Evolutionary conservation across 2,797 vertebrate species (phyloP).

Genomic region (Salmo trutta): DNA sequence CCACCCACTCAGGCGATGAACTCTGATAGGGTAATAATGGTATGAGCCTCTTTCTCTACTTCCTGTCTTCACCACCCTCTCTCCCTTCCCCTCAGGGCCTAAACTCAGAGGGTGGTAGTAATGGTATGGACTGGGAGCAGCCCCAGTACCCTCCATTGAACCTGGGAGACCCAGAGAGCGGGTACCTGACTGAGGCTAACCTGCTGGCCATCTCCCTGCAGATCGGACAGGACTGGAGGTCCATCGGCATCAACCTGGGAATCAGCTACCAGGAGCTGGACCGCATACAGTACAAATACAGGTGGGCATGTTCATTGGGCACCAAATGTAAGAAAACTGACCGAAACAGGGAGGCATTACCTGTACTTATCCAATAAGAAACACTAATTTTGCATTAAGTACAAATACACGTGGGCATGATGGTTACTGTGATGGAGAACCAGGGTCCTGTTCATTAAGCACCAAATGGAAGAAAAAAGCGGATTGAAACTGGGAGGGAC

Average conservation of each 20-base stretch:
- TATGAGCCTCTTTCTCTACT: neutral
- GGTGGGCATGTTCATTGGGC: constrained; percentile 63
- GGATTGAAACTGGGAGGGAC: too few relatives aligned
- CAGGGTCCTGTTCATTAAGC: too few relatives aligned
- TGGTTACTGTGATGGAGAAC: too few relatives aligned
- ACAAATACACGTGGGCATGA: too few relatives aligned
- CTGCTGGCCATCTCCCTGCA: constrained; percentile 87
- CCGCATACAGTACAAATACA: constrained; percentile 83
- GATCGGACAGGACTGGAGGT: constrained; percentile 87
- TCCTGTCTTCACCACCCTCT: constrained; percentile 29
- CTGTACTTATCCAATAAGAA: too few relatives aligned
- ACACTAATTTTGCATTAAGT: too few relatives aligned
- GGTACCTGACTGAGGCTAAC: constrained; percentile 94
- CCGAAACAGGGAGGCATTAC: too few relatives aligned
- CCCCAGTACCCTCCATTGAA: constrained; percentile 82
- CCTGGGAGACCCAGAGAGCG: constrained; percentile 91
- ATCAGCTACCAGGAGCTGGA: constrained; percentile 85
- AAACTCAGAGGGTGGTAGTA: constrained; percentile 32
- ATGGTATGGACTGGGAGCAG: constrained; percentile 43
- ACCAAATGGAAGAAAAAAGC: too few relatives aligned
- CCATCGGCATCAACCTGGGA: constrained; percentile 87
- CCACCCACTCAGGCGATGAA: too few relatives aligned
- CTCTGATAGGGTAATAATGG: too few relatives aligned
- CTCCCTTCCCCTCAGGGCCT: constrained; percentile 51
- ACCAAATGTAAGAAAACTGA: too few relatives aligned